phyloP scores from a whole-genome alignment of 2,113 vertebrate genomes.

The Brienomyrus brachyistius region DNA sequence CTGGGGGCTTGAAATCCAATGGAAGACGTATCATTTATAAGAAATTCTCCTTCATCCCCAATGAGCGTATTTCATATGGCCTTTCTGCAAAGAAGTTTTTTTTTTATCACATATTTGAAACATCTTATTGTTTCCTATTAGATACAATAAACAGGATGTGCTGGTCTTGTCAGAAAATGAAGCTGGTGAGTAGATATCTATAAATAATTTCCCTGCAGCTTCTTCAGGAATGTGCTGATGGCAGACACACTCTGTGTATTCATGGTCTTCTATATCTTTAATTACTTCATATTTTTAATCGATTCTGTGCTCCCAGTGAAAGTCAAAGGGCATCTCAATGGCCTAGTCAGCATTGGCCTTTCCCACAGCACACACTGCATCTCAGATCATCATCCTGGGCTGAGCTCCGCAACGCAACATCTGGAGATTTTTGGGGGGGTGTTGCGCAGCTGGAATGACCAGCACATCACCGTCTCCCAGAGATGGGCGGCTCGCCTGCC shows the following conservation, averaged over 20 bases:
- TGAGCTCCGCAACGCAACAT: not conserved
- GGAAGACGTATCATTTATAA: not conserved
- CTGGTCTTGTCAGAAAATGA: not conserved
- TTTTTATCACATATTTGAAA: not conserved
- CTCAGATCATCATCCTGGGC: not conserved
- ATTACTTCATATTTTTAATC: not conserved
- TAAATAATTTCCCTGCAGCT: conserved; percentile 6
- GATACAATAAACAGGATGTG: not conserved
- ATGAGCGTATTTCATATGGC: not conserved
- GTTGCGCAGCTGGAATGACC: not conserved
- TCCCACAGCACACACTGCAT: not conserved
- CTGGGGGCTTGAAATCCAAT: not conserved
- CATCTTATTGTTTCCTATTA: not conserved
- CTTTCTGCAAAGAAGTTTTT: not conserved
- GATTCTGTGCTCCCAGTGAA: not conserved
- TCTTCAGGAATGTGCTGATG: conserved; percentile 6
- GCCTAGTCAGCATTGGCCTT: not conserved
- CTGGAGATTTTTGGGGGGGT: not conserved
- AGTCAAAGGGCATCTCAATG: not conserved
- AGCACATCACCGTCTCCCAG: not conserved
- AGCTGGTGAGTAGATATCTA: not conserved
- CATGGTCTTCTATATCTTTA: not conserved
- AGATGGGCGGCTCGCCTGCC: not conserved
- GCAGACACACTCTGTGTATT: not conserved
- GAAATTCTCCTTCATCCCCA: not conserved